These are phyloP conservation scores for Cylas formicarius DNA, from an alignment of 1,140 invertebrate genomes.

Conservation along the genomic window DNA sequence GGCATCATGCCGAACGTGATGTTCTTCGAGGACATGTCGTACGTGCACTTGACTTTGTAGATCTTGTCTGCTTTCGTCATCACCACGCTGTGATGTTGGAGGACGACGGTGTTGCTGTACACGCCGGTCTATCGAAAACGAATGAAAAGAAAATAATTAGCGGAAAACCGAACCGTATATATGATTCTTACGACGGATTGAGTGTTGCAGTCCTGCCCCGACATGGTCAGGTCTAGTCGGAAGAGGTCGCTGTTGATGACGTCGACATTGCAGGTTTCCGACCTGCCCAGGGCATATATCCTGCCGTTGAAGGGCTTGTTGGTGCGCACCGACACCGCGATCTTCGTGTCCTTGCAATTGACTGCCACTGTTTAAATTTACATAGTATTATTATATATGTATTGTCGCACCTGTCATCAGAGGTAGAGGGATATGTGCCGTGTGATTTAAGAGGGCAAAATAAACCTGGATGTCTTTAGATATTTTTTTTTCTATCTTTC, in stretches of 20 bases:
- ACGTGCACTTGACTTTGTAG: slow-evolving; percentile 93
- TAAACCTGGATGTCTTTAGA: too few relatives aligned
- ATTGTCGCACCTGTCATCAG: too few relatives aligned
- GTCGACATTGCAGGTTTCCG: slow-evolving; percentile 91
- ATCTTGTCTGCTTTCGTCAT: slow-evolving; percentile 97
- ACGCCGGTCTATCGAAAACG: slow-evolving; percentile 70
- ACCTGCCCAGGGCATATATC: slow-evolving; percentile 86
- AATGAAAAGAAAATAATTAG: slow-evolving; percentile 9
- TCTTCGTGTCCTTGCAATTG: slow-evolving; percentile 89
- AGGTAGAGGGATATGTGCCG: too few relatives aligned
- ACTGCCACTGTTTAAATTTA: slow-evolving; percentile 91
- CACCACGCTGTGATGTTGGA: slow-evolving; percentile 92
- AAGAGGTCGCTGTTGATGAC: slow-evolving; percentile 88
- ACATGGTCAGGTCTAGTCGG: slow-evolving; percentile 85
- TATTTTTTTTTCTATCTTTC: too few relatives aligned
- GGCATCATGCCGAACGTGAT: slow-evolving; percentile 97
- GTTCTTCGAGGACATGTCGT: slow-evolving; percentile 93
- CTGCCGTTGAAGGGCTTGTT: slow-evolving; percentile 92
- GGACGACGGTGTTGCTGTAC: slow-evolving; percentile 89
- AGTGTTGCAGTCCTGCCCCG: slow-evolving; percentile 89
- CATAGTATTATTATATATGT: too few relatives aligned
- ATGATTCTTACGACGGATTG: slow-evolving; percentile 71
- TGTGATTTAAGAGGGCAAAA: too few relatives aligned
- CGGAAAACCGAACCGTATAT: slow-evolving; percentile 1
- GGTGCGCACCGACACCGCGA: slow-evolving; percentile 84